phyloP scores from a whole-genome alignment of 2,797 vertebrate species.

The Setipinna tenuifilis region DNA sequence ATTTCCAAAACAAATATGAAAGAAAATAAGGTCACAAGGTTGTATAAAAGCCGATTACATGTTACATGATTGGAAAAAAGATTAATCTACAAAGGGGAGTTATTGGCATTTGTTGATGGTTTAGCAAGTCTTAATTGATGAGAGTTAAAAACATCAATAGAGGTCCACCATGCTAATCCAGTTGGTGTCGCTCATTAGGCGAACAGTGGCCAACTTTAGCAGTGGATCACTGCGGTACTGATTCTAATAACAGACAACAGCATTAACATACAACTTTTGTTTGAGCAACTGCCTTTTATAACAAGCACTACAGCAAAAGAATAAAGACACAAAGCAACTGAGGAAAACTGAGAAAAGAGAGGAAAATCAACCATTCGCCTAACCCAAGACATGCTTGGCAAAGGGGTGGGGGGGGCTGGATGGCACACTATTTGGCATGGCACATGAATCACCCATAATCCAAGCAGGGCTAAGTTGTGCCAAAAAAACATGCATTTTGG shows the following conservation, averaged over 20 bases:
- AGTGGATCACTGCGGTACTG: conserved; percentile 73
- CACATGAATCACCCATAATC: neutral
- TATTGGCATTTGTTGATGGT: neutral
- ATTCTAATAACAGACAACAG: conserved; percentile 70
- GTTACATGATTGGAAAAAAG: neutral
- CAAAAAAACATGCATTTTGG: neutral
- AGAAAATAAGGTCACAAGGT: neutral
- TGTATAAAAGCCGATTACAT: neutral
- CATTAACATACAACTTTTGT: conserved; percentile 61
- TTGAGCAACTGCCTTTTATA: neutral
- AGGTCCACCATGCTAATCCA: conserved; percentile 46
- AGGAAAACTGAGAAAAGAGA: neutral
- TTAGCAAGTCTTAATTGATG: too few species aligned
- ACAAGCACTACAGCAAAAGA: neutral
- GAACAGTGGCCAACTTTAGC: conserved; percentile 69
- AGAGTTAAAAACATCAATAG: neutral
- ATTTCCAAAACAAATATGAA: neutral
- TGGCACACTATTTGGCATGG: neutral
- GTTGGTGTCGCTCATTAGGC: conserved; percentile 66
- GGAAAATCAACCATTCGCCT: neutral
- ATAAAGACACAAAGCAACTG: neutral
- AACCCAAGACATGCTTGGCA: neutral
- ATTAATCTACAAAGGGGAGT: neutral
- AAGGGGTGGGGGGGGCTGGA: neutral
- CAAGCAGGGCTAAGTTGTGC: neutral